Evolutionary conservation across 1,140 invertebrate species (phyloP).

Genomic region (Wiebesia pumilae): DNA sequence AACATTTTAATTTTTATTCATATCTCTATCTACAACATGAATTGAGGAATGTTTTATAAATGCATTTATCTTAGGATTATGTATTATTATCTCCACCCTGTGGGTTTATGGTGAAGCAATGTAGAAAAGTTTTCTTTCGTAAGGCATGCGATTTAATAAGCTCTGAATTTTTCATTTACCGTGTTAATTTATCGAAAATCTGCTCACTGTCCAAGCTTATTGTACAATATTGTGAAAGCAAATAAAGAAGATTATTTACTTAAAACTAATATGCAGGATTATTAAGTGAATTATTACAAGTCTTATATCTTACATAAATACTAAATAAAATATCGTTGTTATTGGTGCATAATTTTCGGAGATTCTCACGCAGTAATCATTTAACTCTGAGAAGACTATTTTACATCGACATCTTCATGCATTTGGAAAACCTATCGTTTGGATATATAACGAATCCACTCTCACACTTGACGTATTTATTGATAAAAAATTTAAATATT

Average conservation of each 20-base stretch:
- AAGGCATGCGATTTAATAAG: background rate
- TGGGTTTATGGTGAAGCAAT: background rate
- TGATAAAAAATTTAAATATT: background rate
- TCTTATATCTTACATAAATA: background rate
- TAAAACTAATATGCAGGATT: background rate
- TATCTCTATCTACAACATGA: no score
- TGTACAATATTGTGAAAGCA: background rate
- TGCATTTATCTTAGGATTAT: background rate
- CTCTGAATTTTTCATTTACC: background rate
- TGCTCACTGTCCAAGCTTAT: background rate
- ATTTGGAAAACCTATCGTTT: background rate
- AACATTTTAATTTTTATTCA: background rate
- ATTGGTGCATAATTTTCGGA: background rate
- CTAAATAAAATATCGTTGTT: background rate
- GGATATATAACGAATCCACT: background rate
- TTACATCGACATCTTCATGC: background rate
- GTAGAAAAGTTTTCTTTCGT: constrained; percentile 1
- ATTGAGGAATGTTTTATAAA: background rate
- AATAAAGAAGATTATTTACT: background rate
- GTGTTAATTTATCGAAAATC: constrained; percentile 16
- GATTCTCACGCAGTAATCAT: background rate
- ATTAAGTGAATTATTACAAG: background rate
- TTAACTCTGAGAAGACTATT: background rate
- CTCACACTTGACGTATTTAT: background rate
- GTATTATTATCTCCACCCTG: background rate